Conservation (phyloP, 1,140 invertebrate genomes). For the Oscheius sp. region DNA sequence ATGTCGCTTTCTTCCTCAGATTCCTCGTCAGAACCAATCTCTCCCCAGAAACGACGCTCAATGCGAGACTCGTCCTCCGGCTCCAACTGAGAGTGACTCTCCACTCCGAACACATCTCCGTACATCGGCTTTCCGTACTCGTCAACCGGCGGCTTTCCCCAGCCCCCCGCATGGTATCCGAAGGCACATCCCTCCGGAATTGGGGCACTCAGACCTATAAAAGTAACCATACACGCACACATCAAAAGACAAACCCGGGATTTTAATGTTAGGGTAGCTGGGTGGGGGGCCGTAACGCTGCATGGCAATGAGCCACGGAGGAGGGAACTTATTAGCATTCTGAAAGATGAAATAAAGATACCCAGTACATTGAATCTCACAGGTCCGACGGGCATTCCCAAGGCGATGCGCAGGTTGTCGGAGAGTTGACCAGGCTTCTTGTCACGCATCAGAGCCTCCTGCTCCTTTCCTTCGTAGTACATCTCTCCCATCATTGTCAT, state of each 20-base stretch:
- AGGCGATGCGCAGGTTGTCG: conserved; percentile 87
- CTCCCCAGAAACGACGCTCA: conserved; percentile 90
- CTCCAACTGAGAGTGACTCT: conserved; percentile 43
- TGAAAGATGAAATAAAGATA: conserved; percentile 34
- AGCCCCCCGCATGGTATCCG: conserved; percentile 97
- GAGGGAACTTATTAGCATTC: conserved; percentile 70
- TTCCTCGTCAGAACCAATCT: conserved; percentile 80
- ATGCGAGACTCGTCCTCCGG: conserved; percentile 77
- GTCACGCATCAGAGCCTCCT: conserved; percentile 92
- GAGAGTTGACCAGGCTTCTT: conserved; percentile 97
- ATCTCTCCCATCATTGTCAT: conserved; percentile 99
- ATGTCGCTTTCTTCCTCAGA: conserved; percentile 75
- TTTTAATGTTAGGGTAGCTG: conserved; percentile 96
- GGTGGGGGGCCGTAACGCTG: conserved; percentile 98
- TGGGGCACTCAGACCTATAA: conserved; percentile 14
- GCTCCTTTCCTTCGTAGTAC: conserved; percentile 99
- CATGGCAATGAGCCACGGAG: conserved; percentile 99
- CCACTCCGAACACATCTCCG: conserved; percentile 90
- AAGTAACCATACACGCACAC: neutral
- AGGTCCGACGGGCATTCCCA: conserved; percentile 97
- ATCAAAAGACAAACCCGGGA: conserved; percentile 70
- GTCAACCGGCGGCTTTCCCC: conserved; percentile 99
- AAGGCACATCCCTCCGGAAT: conserved; percentile 83
- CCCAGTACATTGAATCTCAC: conserved; percentile 59
- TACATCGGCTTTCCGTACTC: conserved; percentile 94